Evolutionary conservation across 1,140 invertebrate genomes (phyloP), one percentile per base, ranked within the genome.

Genomic region (Macrobrachium rosenbergii): DNA sequence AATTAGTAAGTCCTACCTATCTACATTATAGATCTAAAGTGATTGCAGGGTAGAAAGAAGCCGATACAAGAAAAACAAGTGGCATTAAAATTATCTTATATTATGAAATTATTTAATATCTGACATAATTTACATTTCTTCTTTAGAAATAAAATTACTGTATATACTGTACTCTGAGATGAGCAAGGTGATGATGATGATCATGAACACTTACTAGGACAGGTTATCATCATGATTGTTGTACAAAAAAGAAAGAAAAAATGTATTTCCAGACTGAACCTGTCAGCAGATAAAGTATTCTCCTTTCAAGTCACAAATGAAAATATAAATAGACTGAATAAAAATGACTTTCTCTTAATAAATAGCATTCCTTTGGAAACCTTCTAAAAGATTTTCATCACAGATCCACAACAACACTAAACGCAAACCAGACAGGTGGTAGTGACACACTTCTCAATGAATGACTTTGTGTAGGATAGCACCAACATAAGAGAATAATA

Each of bases 121-220:
- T 82, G 16, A 72, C 45, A 82, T 82, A 73, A 73, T 73, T 82
- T 82, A 82, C 81, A 82, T 52, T 21, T 59, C 59, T 52, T 69
- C 52, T 52, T 62, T n/a, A 64, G 52, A 52, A 67, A 60, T 52
- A 43, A 72, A 52, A 63, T 62, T 64, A 28, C 63, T 52, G 52
- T 52, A 52, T 52, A 72, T 43, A 28, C 37, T 43, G 37, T 72
- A 28, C 69, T 72, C 37, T 28, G 23, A 43, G 37, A 43, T 72
- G 69, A 72, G 69, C 69, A 72, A 72, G 23, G 37, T 21, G 72
- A 76, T 58, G 52, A 52, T 52, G 52, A 83, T 23, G 21, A 63
- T 59, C 67, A 76, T 28, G 59, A 16, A 72, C 69, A 43, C 69
- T 28, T 72, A 23, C 69, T n/a, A 72, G 21, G 69, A 72, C 69